A percentile compares a stretch with the other conserved stretches of the same genome.
phyloP scores from a whole-genome alignment of 2,113 vertebrate genomes.

The Dermatemys mawii region DNA sequence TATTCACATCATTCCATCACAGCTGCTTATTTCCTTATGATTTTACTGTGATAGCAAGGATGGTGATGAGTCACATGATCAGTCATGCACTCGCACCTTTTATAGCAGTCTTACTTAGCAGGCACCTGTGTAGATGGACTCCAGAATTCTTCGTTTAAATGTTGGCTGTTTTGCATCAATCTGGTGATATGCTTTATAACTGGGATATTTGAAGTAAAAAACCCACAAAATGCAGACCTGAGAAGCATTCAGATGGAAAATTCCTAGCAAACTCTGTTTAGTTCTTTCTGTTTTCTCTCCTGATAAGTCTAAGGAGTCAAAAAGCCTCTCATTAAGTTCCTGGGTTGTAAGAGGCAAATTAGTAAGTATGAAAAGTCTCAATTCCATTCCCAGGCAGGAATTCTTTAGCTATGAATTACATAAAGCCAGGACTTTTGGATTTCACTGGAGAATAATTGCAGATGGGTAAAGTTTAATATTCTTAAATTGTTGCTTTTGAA shows the following conservation, averaged over 20 bases:
- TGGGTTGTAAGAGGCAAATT: too few relatives aligned
- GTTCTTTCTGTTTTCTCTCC: too few relatives aligned
- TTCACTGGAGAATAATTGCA: neutral
- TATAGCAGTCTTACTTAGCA: neutral
- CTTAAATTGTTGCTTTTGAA: neutral
- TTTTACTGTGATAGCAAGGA: accelerated
- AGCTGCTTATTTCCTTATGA: neutral
- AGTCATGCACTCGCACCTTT: neutral
- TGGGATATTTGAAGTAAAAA: neutral
- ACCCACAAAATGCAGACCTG: neutral
- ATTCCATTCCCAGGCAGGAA: neutral
- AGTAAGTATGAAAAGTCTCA: too few relatives aligned
- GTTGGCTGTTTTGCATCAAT: neutral
- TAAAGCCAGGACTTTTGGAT: neutral
- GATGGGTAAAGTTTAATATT: neutral
- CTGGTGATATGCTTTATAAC: neutral
- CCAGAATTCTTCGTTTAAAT: neutral
- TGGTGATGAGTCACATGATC: neutral
- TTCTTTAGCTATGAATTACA: neutral
- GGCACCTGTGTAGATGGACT: neutral
- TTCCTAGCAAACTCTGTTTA: too few relatives aligned
- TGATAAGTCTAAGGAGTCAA: too few relatives aligned
- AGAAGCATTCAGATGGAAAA: neutral
- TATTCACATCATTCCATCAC: neutral
- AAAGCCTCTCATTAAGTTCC: too few relatives aligned